phyloP scores from a whole-genome alignment of 1,140 invertebrate species.

The Panulirus ornatus region DNA sequence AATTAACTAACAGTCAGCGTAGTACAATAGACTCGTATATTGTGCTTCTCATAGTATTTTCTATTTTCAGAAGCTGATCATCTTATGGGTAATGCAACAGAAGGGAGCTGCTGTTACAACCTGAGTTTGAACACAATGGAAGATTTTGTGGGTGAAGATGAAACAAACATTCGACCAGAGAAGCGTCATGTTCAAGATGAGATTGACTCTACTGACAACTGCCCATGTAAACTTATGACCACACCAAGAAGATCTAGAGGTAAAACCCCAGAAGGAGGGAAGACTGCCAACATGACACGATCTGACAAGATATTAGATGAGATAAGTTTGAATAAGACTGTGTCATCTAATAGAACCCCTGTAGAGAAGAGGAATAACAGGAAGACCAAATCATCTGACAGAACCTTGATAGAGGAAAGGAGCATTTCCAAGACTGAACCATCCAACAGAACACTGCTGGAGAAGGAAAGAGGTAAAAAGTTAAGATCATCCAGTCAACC shows the following conservation, averaged over 20 bases:
- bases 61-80: neutral
- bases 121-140: neutral
- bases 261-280: neutral
- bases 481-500: neutral
- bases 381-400: neutral
- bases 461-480: neutral
- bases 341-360: too few relatives aligned
- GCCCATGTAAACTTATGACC: neutral
- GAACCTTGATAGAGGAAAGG: neutral
- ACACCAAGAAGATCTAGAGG: conserved; percentile 20
- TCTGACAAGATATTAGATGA: too few relatives aligned
- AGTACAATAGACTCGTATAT: too few relatives aligned
- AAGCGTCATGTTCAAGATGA: neutral
- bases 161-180: neutral
- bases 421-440: neutral
- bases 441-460: neutral
- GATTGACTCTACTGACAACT: neutral
- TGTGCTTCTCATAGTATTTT: neutral
- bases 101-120: neutral
- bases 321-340: too few relatives aligned
- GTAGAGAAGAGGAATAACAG: too few relatives aligned
- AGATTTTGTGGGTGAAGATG: neutral
- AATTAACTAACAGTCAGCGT: too few relatives aligned
- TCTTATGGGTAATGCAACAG: neutral
- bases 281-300: neutral